These are phyloP conservation scores for Phragmatobia fuliginosa DNA, from an alignment of 2,888 invertebrate species.

Conservation along the genomic window DNA sequence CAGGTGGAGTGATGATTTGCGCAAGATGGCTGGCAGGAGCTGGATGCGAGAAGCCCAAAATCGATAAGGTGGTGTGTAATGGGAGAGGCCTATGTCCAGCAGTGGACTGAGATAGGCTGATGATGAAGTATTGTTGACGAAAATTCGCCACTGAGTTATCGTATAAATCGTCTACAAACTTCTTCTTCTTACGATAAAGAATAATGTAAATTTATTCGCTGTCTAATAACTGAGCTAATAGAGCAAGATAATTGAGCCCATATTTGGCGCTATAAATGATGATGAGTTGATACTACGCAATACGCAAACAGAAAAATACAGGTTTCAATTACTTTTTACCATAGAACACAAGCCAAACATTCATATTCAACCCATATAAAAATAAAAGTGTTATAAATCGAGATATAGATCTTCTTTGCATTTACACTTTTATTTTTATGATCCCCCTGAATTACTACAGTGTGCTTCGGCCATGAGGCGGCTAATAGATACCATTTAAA, in stretches of 20 bases:
- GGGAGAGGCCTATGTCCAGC: too few species aligned
- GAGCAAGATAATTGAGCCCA: not conserved
- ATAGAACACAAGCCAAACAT: slow-evolving; percentile 15
- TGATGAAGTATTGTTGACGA: too few species aligned
- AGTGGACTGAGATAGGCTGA: too few species aligned
- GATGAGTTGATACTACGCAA: not conserved
- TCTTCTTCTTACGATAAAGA: too few species aligned
- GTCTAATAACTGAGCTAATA: not conserved
- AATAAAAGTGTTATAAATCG: not conserved
- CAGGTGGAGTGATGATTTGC: too few species aligned
- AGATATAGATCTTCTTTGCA: slow-evolving; percentile 9
- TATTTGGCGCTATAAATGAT: not conserved
- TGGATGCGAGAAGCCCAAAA: too few species aligned
- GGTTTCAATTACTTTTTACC: slow-evolving; percentile 1
- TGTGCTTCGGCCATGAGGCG: not conserved
- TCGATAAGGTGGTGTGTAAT: too few species aligned
- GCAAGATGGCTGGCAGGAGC: too few species aligned
- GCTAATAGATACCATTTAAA: slow-evolving; percentile 11
- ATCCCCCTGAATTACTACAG: not conserved
- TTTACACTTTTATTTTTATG: slow-evolving; percentile 15
- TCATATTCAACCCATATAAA: not conserved
- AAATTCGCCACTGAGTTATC: too few species aligned
- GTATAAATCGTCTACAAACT: too few species aligned
- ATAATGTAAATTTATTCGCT: not conserved
- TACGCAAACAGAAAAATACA: not conserved